Conservation (phyloP, 1,140 invertebrate species). For the Oryctes rhinoceros region DNA sequence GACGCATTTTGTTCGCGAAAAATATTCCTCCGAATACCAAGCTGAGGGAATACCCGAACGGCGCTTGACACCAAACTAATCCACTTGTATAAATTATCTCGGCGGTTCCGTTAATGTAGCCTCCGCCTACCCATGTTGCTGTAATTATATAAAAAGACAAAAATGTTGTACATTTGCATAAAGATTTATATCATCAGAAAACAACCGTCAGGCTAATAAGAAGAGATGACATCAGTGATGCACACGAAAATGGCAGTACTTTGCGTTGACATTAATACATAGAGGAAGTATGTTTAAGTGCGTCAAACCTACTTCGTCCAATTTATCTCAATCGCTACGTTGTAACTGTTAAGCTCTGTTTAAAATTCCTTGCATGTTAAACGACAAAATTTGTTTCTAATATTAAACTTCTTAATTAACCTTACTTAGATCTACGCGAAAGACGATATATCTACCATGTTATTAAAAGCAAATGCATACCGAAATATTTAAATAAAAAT, state of each 20-base stretch:
- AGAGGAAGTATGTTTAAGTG: no score
- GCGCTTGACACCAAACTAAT: constrained; percentile 95
- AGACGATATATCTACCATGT: no score
- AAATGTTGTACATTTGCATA: not conserved
- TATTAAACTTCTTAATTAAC: no score
- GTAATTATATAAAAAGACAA: constrained; percentile 48
- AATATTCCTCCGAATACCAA: constrained; percentile 95
- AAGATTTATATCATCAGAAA: not conserved
- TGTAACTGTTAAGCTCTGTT: not conserved
- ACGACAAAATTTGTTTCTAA: no score
- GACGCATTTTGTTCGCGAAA: constrained; percentile 97
- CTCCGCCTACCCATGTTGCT: constrained; percentile 99
- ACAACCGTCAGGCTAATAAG: no score
- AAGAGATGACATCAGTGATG: no score
- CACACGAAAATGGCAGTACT: no score
- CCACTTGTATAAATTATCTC: constrained; percentile 93
- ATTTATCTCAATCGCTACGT: not conserved
- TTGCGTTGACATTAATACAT: no score
- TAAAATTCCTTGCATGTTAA: no score
- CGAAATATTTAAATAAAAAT: no score
- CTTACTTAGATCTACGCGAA: no score
- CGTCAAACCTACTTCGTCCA: not conserved
- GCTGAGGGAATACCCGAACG: constrained; percentile 95
- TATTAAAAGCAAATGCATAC: no score
- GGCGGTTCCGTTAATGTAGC: constrained; percentile 98